Percentiles rank a stretch among this genome's conserved stretches.
These are phyloP conservation scores for Daubentonia madagascariensis DNA, from an alignment of 2,113 vertebrate genomes.

Conservation along the genomic window DNA sequence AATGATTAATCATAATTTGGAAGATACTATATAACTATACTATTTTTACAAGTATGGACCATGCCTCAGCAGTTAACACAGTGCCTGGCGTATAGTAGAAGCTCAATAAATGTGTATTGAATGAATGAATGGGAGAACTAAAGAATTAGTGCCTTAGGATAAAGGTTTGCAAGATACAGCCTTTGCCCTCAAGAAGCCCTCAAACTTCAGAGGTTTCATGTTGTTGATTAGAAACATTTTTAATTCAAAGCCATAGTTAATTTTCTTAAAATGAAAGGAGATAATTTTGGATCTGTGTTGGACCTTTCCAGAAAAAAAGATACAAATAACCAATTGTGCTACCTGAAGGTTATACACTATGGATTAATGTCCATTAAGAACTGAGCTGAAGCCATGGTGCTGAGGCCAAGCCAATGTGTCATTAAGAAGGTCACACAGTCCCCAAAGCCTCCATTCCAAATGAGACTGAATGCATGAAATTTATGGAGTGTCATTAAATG, in stretches of 20 bases:
- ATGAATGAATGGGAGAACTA: not conserved
- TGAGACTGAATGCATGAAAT: not conserved
- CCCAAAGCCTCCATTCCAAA: constrained; percentile 31
- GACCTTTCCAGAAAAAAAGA: not conserved
- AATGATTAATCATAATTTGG: not conserved
- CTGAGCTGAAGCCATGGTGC: constrained; percentile 25
- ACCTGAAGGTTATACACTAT: not conserved
- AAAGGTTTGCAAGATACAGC: not conserved
- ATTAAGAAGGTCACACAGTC: constrained; percentile 39
- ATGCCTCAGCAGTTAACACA: not conserved
- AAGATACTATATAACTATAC: not conserved
- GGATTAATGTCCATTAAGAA: constrained; percentile 59
- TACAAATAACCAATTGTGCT: not conserved
- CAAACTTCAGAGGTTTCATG: not conserved
- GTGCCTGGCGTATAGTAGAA: not conserved
- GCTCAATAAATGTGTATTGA: not conserved
- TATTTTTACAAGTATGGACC: not conserved
- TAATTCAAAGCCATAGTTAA: constrained; percentile 22
- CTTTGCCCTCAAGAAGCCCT: not conserved
- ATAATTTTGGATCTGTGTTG: constrained; percentile 26
- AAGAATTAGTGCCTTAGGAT: not conserved
- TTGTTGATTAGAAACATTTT: constrained; percentile 28
- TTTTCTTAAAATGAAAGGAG: constrained; percentile 39
- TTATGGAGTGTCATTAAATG: constrained; percentile 43
- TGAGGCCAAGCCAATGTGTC: constrained; percentile 28